Evolutionary conservation across 2,113 vertebrate species (phyloP).

Genomic region (Alces alces): DNA sequence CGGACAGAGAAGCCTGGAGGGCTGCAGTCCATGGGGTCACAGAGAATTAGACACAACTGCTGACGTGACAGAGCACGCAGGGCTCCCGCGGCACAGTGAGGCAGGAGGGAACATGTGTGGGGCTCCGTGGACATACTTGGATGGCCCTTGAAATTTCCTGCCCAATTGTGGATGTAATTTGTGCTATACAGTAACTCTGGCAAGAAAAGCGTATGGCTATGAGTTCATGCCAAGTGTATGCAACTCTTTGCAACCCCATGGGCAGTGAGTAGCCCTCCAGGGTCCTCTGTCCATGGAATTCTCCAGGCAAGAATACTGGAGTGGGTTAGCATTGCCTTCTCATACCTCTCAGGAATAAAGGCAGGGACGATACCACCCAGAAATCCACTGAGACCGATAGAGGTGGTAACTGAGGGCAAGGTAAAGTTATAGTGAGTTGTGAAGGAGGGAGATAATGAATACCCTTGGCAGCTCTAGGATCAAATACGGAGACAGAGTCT

Average conservation of each 20-base stretch:
- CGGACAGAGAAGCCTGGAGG: neutral
- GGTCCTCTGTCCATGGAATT: neutral
- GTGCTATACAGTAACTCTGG: neutral
- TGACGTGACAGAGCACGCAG: fast-evolving
- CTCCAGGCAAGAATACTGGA: neutral
- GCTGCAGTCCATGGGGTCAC: neutral
- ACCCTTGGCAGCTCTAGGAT: neutral
- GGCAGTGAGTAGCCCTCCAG: neutral
- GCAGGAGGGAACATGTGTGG: neutral
- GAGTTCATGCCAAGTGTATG: neutral
- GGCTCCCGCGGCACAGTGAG: neutral
- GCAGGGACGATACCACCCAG: neutral
- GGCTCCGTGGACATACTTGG: neutral
- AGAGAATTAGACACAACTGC: neutral
- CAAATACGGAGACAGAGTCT: neutral
- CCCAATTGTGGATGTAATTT: neutral
- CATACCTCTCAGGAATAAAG: neutral
- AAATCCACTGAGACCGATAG: neutral
- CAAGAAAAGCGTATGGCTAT: neutral
- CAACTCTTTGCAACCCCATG: neutral
- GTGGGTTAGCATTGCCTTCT: neutral
- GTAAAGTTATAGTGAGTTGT: neutral
- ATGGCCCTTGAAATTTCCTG: too few species aligned
- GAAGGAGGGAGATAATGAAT: neutral
- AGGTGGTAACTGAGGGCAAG: neutral